These are phyloP conservation scores for Syngnathus typhle DNA, from an alignment of 2,113 vertebrate genomes.

Conservation along the genomic window DNA sequence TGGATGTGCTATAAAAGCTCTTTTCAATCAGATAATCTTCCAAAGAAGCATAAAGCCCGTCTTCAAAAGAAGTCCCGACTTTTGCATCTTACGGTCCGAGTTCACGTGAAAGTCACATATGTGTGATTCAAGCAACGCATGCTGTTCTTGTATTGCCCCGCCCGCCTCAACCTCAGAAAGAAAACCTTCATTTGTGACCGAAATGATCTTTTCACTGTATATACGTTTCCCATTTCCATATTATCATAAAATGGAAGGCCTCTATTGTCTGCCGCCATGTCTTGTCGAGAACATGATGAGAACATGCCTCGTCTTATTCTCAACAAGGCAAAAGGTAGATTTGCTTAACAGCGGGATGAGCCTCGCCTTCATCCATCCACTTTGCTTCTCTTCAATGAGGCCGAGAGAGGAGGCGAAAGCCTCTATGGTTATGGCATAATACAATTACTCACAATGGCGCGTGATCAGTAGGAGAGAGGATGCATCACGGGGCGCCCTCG, in stretches of 20 bases:
- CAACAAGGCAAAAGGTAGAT: conserved; percentile 45
- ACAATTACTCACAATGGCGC: conserved; percentile 52
- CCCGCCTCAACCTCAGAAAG: not conserved
- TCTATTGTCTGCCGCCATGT: conserved; percentile 43
- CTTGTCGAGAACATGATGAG: conserved; percentile 40
- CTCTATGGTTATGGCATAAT: conserved; percentile 41
- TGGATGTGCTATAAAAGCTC: conserved; percentile 42
- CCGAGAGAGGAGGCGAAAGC: conserved; percentile 31
- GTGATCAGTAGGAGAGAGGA: conserved; percentile 54
- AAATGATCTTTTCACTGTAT: conserved; percentile 11
- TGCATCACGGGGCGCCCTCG: conserved; percentile 52
- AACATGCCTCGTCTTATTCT: conserved; percentile 34
- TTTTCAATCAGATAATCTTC: conserved; percentile 50
- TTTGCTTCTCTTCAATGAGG: conserved; percentile 53
- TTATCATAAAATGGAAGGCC: conserved; percentile 49
- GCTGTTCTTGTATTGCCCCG: conserved; percentile 26
- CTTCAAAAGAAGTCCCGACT: conserved; percentile 46
- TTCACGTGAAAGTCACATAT: conserved; percentile 39
- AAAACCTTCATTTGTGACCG: conserved; percentile 33
- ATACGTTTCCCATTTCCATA: conserved; percentile 45
- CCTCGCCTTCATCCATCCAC: conserved; percentile 17
- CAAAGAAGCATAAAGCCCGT: conserved; percentile 36
- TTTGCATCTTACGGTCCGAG: conserved; percentile 27
- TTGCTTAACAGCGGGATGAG: conserved; percentile 51
- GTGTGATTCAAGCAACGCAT: conserved; percentile 38